Percentiles rank a stretch among this genome's conserved stretches.
Evolutionary conservation across 1,140 invertebrate genomes (phyloP).

Genomic region (Brachionus plicatilis): DNA sequence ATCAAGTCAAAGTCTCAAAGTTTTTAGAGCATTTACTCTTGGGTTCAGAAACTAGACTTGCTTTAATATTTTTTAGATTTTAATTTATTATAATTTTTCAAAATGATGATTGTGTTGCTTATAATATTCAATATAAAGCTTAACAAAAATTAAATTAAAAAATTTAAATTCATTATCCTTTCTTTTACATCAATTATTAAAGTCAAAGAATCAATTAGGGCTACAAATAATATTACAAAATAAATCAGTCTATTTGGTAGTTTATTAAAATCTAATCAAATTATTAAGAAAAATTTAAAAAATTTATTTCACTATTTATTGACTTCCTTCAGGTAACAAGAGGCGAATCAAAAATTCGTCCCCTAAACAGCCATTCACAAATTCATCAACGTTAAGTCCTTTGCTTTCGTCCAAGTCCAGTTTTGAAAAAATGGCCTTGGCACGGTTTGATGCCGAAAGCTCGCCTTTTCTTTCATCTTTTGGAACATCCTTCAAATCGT

Average conservation of each 20-base stretch:
- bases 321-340: background rate
- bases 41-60: too few relatives aligned
- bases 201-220: too few relatives aligned
- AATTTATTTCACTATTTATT: background rate
- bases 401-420: background rate
- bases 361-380: slow-evolving; percentile 17
- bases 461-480: slow-evolving; percentile 33
- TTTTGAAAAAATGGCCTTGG: background rate
- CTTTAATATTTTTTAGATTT: too few relatives aligned
- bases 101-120: too few relatives aligned
- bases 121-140: too few relatives aligned
- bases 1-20: too few relatives aligned
- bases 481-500: slow-evolving; percentile 17
- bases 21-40: too few relatives aligned
- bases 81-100: too few relatives aligned
- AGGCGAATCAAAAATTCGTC: background rate
- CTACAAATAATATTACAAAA: too few relatives aligned
- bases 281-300: background rate
- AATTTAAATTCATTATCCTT: too few relatives aligned
- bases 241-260: background rate
- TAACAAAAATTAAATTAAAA: too few relatives aligned
- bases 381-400: slow-evolving; percentile 11
- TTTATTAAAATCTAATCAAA: background rate
- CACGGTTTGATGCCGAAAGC: background rate
- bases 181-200: too few relatives aligned